Percentiles rank a stretch among this genome's conserved stretches.
Evolutionary conservation across 2,113 vertebrate species (phyloP).

Genomic region (Danio rerio): GRCz12tu NC_133182.1:43325001-43325500

Average conservation of each 20-base stretch:
- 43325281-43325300: constrained; percentile 45
- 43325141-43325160: constrained; percentile 42
- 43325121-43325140: constrained; percentile 23
- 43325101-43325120: background rate
- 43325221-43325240: constrained; percentile 5
- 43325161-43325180: constrained; percentile 36
- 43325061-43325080: constrained; percentile 5
- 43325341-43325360: constrained; percentile 13
- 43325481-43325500: constrained; percentile 8
- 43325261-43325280: constrained; percentile 35
- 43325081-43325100: background rate
- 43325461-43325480: background rate
- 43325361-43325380: constrained; percentile 18
- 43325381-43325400: constrained; percentile 8
- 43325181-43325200: constrained; percentile 21
- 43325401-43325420: constrained; percentile 24
- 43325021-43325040: constrained; percentile 29
- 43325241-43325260: constrained; percentile 24
- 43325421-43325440: background rate
- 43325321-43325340: constrained; percentile 30
- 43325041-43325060: constrained; percentile 19
- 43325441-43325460: constrained; percentile 17
- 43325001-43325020: constrained; percentile 30
- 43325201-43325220: background rate
- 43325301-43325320: constrained; percentile 37